These are phyloP conservation scores for Peromyscus attwateri DNA, from an alignment of 2,797 vertebrate species.

Conservation along the genomic window DNA sequence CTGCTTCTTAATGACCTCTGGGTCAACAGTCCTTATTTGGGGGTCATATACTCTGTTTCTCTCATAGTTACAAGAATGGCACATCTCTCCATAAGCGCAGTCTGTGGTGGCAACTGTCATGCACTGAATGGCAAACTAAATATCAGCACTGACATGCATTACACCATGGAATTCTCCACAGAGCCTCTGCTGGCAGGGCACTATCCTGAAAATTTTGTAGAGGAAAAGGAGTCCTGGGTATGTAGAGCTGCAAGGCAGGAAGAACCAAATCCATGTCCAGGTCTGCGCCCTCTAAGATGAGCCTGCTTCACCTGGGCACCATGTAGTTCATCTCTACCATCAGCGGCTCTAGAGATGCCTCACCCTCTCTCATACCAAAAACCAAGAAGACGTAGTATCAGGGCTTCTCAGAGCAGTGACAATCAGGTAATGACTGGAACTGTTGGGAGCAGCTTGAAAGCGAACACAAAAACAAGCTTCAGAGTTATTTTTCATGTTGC, in stretches of 20 bases:
- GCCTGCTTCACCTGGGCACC: fast-evolving
- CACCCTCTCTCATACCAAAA: background rate
- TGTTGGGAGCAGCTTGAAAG: background rate
- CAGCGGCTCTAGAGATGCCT: background rate
- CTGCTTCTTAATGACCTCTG: background rate
- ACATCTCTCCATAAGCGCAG: background rate
- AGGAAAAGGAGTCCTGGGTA: background rate
- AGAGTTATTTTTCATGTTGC: background rate
- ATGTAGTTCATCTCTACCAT: fast-evolving
- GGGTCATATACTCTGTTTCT: background rate
- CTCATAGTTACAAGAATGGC: background rate
- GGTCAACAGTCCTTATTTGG: background rate
- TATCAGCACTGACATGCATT: fast-evolving
- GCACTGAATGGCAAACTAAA: background rate
- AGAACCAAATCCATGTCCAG: background rate
- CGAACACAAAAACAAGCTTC: background rate
- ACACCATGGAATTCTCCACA: background rate
- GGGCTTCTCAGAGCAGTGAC: background rate
- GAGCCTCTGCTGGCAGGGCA: background rate
- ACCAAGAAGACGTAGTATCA: fast-evolving
- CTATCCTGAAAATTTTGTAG: background rate
- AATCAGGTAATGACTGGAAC: background rate
- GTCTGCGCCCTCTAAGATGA: background rate
- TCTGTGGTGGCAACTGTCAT: background rate
- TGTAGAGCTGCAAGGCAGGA: background rate